A percentile compares a stretch with the other conserved stretches of the same genome.
Conservation (phyloP, 1,140 invertebrate species). For the Euschistus heros region DNA sequence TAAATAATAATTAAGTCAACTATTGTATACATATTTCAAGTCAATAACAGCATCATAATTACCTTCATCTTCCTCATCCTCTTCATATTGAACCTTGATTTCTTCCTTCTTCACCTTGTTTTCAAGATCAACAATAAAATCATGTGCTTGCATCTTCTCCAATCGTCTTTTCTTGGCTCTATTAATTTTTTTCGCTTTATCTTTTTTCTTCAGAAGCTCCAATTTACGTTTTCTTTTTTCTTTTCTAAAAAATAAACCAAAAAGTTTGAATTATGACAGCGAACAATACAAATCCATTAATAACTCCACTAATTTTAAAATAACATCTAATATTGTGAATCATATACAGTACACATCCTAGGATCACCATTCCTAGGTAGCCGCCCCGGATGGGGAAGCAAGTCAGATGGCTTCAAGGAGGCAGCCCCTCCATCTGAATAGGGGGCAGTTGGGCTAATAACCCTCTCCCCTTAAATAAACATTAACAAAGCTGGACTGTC, state of each 20-base stretch:
- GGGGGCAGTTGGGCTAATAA: too few species aligned
- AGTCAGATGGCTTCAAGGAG: too few species aligned
- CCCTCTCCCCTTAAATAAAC: too few species aligned
- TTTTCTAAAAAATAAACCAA: conserved; percentile 34
- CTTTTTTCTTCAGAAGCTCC: conserved; percentile 34
- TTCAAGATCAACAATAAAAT: neutral
- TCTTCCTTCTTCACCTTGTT: conserved; percentile 8
- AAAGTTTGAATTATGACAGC: neutral
- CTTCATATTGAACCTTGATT: conserved; percentile 30
- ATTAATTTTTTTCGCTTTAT: conserved; percentile 21
- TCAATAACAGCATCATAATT: neutral
- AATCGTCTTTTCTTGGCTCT: conserved; percentile 6
- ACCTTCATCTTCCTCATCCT: conserved; percentile 24
- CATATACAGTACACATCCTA: too few species aligned
- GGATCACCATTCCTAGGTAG: too few species aligned
- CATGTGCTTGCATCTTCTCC: neutral
- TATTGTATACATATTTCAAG: neutral
- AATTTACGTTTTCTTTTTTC: conserved; percentile 37
- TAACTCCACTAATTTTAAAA: neutral
- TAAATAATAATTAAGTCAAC: neutral
- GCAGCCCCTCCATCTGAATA: too few species aligned
- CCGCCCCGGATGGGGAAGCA: too few species aligned
- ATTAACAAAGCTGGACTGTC: too few species aligned
- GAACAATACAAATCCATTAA: neutral
- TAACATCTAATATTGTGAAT: neutral